phyloP scores from a whole-genome alignment of 1,140 invertebrate species.

The Lepeophtheirus salmonis region DNA sequence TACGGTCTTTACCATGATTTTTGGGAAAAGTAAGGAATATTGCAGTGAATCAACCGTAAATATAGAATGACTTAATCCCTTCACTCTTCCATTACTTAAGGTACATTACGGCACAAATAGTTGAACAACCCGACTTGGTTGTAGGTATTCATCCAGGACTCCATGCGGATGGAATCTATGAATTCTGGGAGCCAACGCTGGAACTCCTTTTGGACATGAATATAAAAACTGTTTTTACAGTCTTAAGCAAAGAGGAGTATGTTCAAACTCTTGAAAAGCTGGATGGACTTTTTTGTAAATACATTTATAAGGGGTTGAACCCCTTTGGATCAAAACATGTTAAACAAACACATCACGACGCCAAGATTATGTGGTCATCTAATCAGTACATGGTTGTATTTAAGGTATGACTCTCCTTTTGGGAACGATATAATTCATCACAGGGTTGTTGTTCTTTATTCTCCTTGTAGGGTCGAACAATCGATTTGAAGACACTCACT shows the following conservation, averaged over 20 bases:
- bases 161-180: slow-evolving; percentile 17
- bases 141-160: slow-evolving; percentile 17
- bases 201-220: slow-evolving; percentile 16
- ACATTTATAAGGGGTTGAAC: slow-evolving; percentile 15
- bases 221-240: slow-evolving; percentile 13
- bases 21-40: slow-evolving; percentile 16
- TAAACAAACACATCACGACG: slow-evolving; percentile 16
- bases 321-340: slow-evolving; percentile 13
- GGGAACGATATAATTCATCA: neutral
- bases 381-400: slow-evolving; percentile 18
- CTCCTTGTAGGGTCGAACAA: slow-evolving; percentile 14
- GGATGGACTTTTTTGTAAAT: slow-evolving; percentile 16
- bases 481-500: slow-evolving; percentile 15
- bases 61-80: too few relatives aligned
- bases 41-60: too few relatives aligned
- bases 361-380: slow-evolving; percentile 14
- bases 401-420: slow-evolving; percentile 2
- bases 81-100: neutral
- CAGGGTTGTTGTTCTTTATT: neutral
- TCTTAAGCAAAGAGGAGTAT: slow-evolving; percentile 15
- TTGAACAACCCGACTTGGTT: slow-evolving; percentile 16
- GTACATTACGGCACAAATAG: slow-evolving; percentile 7
- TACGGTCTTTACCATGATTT: slow-evolving; percentile 18
- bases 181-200: slow-evolving; percentile 18
- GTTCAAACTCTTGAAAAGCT: slow-evolving; percentile 8